Evolutionary conservation across 2,888 invertebrate species (phyloP).

Genomic region (Leptinotarsa juncta): DNA sequence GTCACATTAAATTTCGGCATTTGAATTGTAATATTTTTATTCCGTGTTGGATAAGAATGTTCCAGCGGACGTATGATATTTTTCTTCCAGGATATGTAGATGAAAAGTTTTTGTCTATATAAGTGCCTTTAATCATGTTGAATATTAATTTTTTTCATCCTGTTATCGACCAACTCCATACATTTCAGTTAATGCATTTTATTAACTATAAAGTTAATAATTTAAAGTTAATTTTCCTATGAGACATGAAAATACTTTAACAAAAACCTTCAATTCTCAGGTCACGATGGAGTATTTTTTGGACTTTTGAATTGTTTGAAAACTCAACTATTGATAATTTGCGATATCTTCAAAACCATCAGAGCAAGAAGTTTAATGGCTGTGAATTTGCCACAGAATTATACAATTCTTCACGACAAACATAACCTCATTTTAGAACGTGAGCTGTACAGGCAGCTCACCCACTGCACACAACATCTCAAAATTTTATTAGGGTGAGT

Average conservation of each 20-base stretch:
- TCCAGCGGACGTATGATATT: no score
- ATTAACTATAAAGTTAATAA: no score
- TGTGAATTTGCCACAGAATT: conserved; percentile 37
- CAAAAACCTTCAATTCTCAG: conserved; percentile 8
- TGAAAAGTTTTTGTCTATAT: no score
- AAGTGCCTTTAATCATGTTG: no score
- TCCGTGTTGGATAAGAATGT: no score
- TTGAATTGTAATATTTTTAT: no score
- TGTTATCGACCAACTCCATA: no score
- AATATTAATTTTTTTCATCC: no score
- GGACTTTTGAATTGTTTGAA: conserved; percentile 49
- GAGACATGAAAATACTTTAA: not conserved
- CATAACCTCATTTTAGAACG: conserved; percentile 43
- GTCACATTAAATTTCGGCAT: no score
- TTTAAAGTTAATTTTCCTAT: not conserved
- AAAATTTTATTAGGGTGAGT: conserved; percentile 49
- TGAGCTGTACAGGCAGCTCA: conserved; percentile 50
- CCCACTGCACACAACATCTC: conserved; percentile 50
- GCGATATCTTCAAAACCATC: conserved; percentile 49
- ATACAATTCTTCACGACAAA: conserved; percentile 37
- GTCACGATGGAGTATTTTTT: conserved; percentile 50
- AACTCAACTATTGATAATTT: conserved; percentile 51
- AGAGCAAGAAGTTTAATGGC: conserved; percentile 45
- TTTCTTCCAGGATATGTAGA: no score
- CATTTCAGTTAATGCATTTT: no score